Evolutionary conservation across 2,797 vertebrate species (phyloP), one percentile per base, ranked within the genome.

Genomic region (Tapirus indicus): DNA sequence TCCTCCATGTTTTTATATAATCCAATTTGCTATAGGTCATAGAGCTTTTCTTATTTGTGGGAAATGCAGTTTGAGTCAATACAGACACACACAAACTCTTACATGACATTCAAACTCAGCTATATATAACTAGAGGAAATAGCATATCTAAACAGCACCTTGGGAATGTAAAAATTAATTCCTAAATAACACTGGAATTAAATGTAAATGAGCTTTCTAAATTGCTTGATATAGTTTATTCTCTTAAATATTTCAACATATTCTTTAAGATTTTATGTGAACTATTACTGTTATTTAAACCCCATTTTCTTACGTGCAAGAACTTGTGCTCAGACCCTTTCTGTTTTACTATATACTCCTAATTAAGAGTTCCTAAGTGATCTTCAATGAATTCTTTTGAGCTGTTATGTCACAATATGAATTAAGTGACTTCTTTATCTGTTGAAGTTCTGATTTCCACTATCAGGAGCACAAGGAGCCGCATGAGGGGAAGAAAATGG

Each of bases 161-260:
- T 77, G 66, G 54, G 13, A 75, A 92, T 1, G 60, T 68, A 49
- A 84, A 93, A 72, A n/a, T 38, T 49, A 91, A 94, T 84, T 90
- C 52, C 29, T 60, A 86, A 56, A 47, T 78, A 77, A 69, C 41
- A 79, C 0, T 92, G 32, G 5, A 91, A 95, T 56, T 85, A 75
- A 84, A 66, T 62, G 16, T 16, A 95, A 90, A 96, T 72, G 0
- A 69, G 17, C 95, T 89, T 95, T 49, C 27, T 72, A 84, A 86
- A 71, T n/a, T 54, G 2, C 8, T 88, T 69, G 2, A 85, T n/a
- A 72, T 7, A 68, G 32, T 56, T 94, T 82, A 75, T 84, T 68
- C 1, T 94, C 21, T 78, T 88, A 71, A 80, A 68, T 79, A 83
- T 91, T 79, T 90, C 54, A 92, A 64, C 10, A 87, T 62, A 14